phyloP scores from a whole-genome alignment of 2,113 vertebrate species.

The Stigmatopora nigra region DNA sequence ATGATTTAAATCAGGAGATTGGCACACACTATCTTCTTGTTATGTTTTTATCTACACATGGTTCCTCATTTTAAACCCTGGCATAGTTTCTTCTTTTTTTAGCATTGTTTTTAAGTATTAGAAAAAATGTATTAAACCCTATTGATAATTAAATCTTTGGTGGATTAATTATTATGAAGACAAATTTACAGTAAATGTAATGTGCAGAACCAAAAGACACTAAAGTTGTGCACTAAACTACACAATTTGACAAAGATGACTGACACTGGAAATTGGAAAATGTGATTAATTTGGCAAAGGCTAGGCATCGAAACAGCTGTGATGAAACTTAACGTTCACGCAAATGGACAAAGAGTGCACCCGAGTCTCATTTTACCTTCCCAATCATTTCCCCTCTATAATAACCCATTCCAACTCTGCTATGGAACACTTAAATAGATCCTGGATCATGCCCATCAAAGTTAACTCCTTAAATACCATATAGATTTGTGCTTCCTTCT shows the following conservation, averaged over 20 bases:
- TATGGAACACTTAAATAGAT: conserved; percentile 46
- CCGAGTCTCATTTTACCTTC: conserved; percentile 55
- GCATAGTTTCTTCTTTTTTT: background rate
- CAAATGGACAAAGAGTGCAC: conserved; percentile 56
- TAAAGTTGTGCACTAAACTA: background rate
- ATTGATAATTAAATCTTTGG: too few relatives aligned
- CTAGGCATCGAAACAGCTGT: conserved; percentile 57
- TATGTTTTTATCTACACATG: background rate
- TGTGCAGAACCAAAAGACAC: background rate
- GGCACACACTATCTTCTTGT: background rate
- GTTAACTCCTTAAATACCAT: conserved; percentile 28
- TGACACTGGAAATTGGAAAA: conserved; percentile 36
- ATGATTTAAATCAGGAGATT: background rate
- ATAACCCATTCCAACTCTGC: conserved; percentile 50
- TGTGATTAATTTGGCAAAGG: conserved; percentile 46
- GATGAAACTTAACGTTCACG: conserved; percentile 58
- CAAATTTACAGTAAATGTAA: background rate
- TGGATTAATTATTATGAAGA: too few relatives aligned
- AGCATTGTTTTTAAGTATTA: background rate
- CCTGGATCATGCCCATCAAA: conserved; percentile 45
- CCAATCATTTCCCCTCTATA: conserved; percentile 54
- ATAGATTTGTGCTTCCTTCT: background rate
- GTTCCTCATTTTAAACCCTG: background rate
- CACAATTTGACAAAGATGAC: background rate
- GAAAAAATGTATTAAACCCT: background rate